Evolutionary conservation across 92 coral and sea anemone genomes (phyloP).

Genomic region (Meandrina meandrites): DNA sequence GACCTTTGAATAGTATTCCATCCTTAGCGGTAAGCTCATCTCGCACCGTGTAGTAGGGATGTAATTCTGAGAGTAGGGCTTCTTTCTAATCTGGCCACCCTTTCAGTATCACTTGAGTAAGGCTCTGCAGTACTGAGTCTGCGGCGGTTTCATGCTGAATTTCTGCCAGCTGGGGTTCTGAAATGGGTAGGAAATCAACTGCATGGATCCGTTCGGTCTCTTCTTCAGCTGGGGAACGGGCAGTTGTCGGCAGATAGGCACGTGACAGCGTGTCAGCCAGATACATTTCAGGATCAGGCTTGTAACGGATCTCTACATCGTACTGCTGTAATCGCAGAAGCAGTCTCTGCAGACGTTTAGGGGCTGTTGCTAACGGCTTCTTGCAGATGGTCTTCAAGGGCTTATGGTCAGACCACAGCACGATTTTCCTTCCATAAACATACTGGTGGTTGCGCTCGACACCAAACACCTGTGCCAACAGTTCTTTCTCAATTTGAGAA

Average conservation of each 20-base stretch:
- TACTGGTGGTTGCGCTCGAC: slow-evolving; percentile 17
- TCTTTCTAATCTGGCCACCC: slow-evolving; percentile 52
- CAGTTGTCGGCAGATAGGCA: slow-evolving; percentile 31
- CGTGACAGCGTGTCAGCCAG: slow-evolving; percentile 38
- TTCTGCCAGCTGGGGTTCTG: slow-evolving; percentile 48
- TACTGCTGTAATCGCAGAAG: slow-evolving; percentile 48
- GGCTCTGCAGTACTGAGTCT: slow-evolving; percentile 35
- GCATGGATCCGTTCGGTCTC: slow-evolving; percentile 49
- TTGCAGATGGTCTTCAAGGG: slow-evolving; percentile 42
- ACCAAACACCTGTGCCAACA: slow-evolving; percentile 27
- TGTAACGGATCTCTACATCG: slow-evolving; percentile 44
- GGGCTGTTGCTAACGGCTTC: slow-evolving; percentile 46
- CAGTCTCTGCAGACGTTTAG: slow-evolving; percentile 41
- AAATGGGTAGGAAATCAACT: slow-evolving; percentile 42
- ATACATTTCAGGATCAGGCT: slow-evolving; percentile 33
- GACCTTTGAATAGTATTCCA: slow-evolving; percentile 38
- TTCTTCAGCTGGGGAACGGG: slow-evolving; percentile 32
- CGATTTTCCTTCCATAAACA: slow-evolving; percentile 36
- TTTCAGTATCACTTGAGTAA: slow-evolving; percentile 27
- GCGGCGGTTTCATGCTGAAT: slow-evolving; percentile 41
- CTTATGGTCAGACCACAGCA: slow-evolving; percentile 51
- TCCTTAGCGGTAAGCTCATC: slow-evolving; percentile 46
- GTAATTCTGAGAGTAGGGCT: slow-evolving; percentile 21
- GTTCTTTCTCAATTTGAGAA: slow-evolving; percentile 43
- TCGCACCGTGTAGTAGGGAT: slow-evolving; percentile 31